Evolutionary conservation across 2,113 vertebrate species (phyloP).

Genomic region (Macroglossus sobrinus): DNA sequence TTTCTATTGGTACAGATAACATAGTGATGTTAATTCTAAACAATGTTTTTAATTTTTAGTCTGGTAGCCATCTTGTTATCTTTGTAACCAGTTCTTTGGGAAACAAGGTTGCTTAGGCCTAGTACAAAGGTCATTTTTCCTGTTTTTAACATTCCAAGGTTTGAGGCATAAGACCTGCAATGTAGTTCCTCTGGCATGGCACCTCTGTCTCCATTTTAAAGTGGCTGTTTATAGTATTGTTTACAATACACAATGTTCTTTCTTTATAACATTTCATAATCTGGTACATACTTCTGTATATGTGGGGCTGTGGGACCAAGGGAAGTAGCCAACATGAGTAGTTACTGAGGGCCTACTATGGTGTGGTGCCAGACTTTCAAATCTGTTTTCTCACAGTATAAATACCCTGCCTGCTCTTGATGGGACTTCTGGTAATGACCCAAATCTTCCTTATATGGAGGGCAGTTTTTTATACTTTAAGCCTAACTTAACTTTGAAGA

Average conservation of each 20-base stretch:
- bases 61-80: background rate
- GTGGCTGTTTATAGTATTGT: background rate
- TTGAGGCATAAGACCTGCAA: background rate
- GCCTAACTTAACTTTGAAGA: background rate
- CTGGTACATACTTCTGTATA: background rate
- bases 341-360: rapidly evolving
- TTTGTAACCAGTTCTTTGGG: background rate
- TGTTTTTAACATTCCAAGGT: background rate
- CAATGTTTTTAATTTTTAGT: background rate
- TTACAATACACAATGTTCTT: background rate
- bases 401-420: background rate
- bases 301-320: background rate
- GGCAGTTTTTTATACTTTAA: background rate
- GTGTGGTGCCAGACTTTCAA: background rate
- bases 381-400: background rate
- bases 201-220: background rate
- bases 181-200: background rate
- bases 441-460: background rate
- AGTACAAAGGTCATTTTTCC: background rate
- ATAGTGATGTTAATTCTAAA: background rate
- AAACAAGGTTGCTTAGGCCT: background rate
- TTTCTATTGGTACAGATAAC: background rate
- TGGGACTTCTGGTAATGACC: background rate
- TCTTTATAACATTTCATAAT: background rate
- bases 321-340: background rate